These are phyloP conservation scores for Diloba caeruleocephala DNA, from an alignment of 2,888 invertebrate species.

Conservation along the genomic window DNA sequence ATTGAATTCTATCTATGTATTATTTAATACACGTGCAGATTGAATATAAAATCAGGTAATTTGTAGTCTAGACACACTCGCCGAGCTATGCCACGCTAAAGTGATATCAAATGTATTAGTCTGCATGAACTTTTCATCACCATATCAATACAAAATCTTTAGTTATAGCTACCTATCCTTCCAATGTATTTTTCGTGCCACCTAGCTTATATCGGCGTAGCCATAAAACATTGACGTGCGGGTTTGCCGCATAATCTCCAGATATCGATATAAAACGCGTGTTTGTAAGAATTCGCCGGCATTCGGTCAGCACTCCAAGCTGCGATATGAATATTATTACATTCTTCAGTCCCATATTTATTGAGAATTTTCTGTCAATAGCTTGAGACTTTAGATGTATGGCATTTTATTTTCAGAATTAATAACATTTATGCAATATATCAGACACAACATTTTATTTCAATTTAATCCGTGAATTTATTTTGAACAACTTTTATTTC, in stretches of 20 bases:
- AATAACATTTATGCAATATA: no score
- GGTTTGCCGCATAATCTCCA: conserved; percentile 39
- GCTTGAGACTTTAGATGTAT: conserved; percentile 8
- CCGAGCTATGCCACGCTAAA: no score
- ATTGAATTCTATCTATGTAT: no score
- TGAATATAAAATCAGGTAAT: no score
- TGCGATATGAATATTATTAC: conserved; percentile 54
- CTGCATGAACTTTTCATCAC: no score
- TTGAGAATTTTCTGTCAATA: conserved; percentile 31
- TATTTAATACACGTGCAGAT: no score
- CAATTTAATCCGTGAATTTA: no score
- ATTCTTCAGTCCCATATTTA: conserved; percentile 42
- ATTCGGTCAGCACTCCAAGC: conserved; percentile 35
- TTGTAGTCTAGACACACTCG: no score
- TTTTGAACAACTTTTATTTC: no score
- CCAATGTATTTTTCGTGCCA: conserved; percentile 8
- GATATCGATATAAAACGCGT: conserved; percentile 42
- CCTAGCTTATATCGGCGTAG: conserved; percentile 35
- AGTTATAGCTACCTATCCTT: not conserved
- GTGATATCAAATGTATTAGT: no score
- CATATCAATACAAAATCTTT: not conserved
- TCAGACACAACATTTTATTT: no score
- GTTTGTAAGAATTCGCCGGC: conserved; percentile 34
- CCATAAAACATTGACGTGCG: conserved; percentile 35
- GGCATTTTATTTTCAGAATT: conserved; percentile 15